A percentile compares a stretch with the other conserved stretches of the same genome.
These are phyloP conservation scores for Hedya salicella DNA, from an alignment of 2,888 invertebrate genomes.

Conservation along the genomic window DNA sequence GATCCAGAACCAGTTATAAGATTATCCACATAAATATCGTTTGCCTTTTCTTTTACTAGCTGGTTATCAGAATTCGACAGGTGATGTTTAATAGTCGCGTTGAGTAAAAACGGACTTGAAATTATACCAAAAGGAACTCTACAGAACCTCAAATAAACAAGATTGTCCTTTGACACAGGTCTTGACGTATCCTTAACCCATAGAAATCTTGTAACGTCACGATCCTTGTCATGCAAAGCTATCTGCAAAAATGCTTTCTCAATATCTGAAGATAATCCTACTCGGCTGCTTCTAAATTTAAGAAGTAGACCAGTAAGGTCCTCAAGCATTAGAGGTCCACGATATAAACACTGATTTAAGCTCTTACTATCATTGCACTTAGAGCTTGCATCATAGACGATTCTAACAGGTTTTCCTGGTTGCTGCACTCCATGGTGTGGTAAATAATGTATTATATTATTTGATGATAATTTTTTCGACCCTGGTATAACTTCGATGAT, in stretches of 20 bases:
- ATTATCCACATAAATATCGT: conserved; percentile 23
- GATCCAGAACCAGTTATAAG: background rate
- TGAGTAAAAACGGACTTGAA: conserved; percentile 46
- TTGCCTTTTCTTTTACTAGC: background rate
- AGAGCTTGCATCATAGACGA: conserved; percentile 3
- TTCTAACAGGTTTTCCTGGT: background rate
- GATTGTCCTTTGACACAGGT: background rate
- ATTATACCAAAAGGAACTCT: conserved; percentile 6
- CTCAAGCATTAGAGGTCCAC: background rate
- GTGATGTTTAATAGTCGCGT: conserved; percentile 9
- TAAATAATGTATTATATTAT: background rate
- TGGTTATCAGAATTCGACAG: background rate
- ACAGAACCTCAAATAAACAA: conserved; percentile 4
- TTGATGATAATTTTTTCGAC: background rate
- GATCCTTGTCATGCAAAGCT: background rate
- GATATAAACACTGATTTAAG: background rate
- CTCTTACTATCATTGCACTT: background rate
- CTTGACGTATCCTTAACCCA: background rate
- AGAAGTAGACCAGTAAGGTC: background rate
- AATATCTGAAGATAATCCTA: background rate
- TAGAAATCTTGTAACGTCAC: background rate
- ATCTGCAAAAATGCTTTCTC: no score
- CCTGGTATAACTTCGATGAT: background rate
- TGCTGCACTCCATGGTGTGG: background rate
- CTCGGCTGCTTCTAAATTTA: background rate